phyloP scores from a whole-genome alignment of 1,140 invertebrate species.

The Elysia chlorotica region DNA sequence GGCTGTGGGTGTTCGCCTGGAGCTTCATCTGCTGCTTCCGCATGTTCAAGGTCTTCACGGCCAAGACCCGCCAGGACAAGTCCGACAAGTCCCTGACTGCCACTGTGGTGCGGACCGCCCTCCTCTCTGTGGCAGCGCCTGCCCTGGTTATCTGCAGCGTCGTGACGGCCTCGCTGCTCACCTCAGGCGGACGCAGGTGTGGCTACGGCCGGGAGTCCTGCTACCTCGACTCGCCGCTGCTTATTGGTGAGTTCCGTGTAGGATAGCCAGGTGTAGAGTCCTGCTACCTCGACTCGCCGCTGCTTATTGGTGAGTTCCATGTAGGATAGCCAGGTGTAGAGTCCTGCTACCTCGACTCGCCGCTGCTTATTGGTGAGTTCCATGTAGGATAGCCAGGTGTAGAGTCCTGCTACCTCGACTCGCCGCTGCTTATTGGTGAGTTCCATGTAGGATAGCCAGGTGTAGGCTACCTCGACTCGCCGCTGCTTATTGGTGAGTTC shows the following conservation, averaged over 20 bases:
- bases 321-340: no score
- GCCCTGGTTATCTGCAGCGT: background rate
- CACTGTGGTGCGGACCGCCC: background rate
- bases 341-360: no score
- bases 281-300: no score
- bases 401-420: no score
- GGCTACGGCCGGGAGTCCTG: background rate
- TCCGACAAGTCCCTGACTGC: background rate
- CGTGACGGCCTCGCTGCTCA: background rate
- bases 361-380: no score
- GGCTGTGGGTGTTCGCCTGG: conserved; percentile 13
- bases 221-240: background rate
- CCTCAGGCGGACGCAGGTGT: background rate
- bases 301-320: no score
- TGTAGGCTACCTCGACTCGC: no score
- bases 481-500: no score
- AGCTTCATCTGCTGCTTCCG: conserved; percentile 7
- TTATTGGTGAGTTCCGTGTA: conserved; percentile 1
- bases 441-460: no score
- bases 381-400: no score
- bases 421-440: no score
- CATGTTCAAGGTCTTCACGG: conserved; percentile 9
- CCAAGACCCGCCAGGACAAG: background rate
- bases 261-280: no score
- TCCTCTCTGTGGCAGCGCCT: background rate